A percentile compares a stretch with the other conserved stretches of the same genome.
Evolutionary conservation across 2,888 invertebrate species (phyloP).

Genomic region (Dasypogon diadema): DNA sequence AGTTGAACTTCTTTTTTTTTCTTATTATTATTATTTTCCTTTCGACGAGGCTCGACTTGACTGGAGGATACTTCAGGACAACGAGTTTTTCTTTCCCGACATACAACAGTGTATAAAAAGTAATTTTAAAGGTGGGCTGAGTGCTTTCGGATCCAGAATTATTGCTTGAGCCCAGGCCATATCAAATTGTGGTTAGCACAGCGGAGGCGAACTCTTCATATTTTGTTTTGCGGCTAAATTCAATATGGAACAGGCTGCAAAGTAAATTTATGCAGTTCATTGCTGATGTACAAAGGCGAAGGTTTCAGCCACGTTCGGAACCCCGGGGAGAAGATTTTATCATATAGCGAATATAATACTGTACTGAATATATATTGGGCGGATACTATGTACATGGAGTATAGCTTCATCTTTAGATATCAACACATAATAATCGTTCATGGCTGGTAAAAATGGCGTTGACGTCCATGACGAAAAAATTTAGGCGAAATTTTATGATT

Average conservation of each 20-base stretch:
- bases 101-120: slow-evolving; percentile 17
- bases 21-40: background rate
- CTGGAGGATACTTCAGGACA: slow-evolving; percentile 47
- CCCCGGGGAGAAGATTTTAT: slow-evolving; percentile 35
- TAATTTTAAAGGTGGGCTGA: slow-evolving; percentile 39
- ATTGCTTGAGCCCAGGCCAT: background rate
- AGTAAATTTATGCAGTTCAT: slow-evolving; percentile 15
- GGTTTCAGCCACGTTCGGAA: slow-evolving; percentile 14
- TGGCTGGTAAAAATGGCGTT: too few relatives aligned
- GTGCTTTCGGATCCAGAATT: background rate
- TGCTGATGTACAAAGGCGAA: slow-evolving; percentile 11
- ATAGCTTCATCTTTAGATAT: too few relatives aligned
- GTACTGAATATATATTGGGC: background rate
- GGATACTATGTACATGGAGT: background rate
- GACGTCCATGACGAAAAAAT: too few relatives aligned
- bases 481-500: too few relatives aligned
- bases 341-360: background rate
- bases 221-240: slow-evolving; percentile 40
- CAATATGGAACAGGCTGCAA: slow-evolving; percentile 28
- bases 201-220: slow-evolving; percentile 39
- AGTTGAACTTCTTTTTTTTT: slow-evolving; percentile 3
- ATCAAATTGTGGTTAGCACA: slow-evolving; percentile 20
- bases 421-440: too few relatives aligned
- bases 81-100: slow-evolving; percentile 41
- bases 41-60: slow-evolving; percentile 45